Conservation (phyloP, 2,113 vertebrate species). For the Aplodontia rufa region DNA sequence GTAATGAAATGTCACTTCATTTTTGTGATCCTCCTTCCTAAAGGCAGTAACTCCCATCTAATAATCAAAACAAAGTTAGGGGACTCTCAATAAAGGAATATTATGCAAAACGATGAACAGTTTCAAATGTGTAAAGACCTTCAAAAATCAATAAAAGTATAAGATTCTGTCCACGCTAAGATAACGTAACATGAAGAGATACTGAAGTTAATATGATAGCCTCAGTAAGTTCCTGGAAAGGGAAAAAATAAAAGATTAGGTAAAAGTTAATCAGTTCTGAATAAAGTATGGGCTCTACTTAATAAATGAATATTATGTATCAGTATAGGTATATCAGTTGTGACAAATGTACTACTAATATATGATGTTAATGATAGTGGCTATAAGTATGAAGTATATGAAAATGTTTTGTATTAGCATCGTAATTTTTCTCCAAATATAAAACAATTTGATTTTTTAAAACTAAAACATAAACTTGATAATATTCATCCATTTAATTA, state of each 20-base stretch:
- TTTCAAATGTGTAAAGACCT: background rate
- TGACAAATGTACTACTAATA: background rate
- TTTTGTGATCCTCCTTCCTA: background rate
- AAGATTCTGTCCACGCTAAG: background rate
- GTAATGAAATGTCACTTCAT: background rate
- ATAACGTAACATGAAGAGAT: background rate
- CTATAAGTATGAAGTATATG: background rate
- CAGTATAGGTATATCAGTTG: background rate
- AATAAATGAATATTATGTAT: background rate
- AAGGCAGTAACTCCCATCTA: background rate
- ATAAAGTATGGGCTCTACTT: background rate
- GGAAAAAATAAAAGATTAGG: background rate
- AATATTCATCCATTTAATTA: background rate
- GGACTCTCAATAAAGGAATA: background rate
- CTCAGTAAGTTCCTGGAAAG: background rate
- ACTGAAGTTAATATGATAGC: background rate
- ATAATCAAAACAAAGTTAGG: background rate
- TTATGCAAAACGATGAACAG: background rate
- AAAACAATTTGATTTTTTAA: background rate
- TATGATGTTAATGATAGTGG: background rate
- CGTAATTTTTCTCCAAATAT: background rate
- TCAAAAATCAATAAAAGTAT: background rate
- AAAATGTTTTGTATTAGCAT: background rate
- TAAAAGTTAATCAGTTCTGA: background rate
- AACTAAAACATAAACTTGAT: background rate